A percentile compares a stretch with the other conserved stretches of the same genome.
phyloP scores from a whole-genome alignment of 2,888 invertebrate genomes.

The Philonicus albiceps region DNA sequence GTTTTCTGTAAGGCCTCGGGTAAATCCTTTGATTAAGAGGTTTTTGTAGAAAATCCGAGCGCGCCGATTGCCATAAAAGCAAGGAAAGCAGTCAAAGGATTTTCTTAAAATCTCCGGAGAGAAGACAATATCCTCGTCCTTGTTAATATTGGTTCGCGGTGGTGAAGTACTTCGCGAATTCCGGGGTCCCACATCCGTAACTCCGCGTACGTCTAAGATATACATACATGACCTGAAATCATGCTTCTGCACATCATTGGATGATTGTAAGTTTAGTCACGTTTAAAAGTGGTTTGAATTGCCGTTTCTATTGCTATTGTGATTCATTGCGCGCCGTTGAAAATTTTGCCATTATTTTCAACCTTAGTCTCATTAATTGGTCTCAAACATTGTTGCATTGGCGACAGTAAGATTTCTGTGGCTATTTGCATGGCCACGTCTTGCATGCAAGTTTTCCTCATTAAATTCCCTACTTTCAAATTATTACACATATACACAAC shows the following conservation, averaged over 20 bases:
- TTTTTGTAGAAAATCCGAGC: background rate
- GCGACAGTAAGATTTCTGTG: background rate
- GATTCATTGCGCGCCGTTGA: background rate
- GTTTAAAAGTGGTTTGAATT: slow-evolving; percentile 21
- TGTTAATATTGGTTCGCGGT: background rate
- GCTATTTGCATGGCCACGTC: background rate
- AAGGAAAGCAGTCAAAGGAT: background rate
- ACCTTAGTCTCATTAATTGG: background rate
- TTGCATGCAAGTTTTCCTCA: background rate
- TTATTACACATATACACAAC: too few species aligned
- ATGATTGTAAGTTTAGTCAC: slow-evolving; percentile 25
- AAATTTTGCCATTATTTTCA: background rate
- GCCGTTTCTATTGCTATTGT: background rate
- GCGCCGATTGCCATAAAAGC: background rate
- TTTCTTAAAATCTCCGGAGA: background rate
- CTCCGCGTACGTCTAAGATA: background rate
- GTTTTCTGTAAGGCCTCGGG: background rate
- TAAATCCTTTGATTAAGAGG: background rate
- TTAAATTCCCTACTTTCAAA: background rate
- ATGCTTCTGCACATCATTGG: background rate
- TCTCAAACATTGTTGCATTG: background rate
- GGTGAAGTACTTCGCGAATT: background rate
- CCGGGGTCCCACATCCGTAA: background rate
- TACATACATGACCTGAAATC: background rate
- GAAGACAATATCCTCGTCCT: background rate